Conservation (phyloP, 2,797 vertebrate species). For the Lophura swinhoii region DNA sequence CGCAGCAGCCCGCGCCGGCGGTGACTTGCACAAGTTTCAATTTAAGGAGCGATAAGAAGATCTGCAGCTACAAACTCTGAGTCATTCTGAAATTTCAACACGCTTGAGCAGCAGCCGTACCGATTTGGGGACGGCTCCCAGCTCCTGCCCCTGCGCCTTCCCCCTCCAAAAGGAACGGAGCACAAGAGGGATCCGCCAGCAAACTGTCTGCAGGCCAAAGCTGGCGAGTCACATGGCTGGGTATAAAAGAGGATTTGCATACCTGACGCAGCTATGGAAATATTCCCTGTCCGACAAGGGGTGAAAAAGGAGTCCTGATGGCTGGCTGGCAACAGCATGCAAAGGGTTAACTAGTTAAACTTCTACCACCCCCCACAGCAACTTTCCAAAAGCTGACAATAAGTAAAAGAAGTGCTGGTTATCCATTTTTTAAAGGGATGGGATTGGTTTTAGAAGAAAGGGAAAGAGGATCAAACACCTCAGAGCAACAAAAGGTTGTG, state of each 20-base stretch:
- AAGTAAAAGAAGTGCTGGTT: slow-evolving; percentile 86
- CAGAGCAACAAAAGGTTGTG: slow-evolving; percentile 96
- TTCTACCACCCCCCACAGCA: slow-evolving; percentile 81
- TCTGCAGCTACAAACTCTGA: slow-evolving; percentile 52
- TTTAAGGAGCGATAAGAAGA: slow-evolving; percentile 60
- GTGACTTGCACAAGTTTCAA: slow-evolving; percentile 67
- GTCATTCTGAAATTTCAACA: slow-evolving; percentile 53
- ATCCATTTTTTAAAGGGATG: slow-evolving; percentile 88
- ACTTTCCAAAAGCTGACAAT: slow-evolving; percentile 85
- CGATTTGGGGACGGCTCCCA: not conserved
- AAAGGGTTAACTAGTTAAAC: slow-evolving; percentile 86
- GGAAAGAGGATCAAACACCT: slow-evolving; percentile 98
- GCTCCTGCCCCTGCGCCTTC: not conserved
- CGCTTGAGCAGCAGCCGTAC: slow-evolving; percentile 2
- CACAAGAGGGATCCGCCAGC: slow-evolving; percentile 19
- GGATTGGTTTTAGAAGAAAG: slow-evolving; percentile 89
- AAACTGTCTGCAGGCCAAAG: slow-evolving; percentile 48
- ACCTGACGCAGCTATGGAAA: slow-evolving; percentile 72
- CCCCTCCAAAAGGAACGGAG: not conserved
- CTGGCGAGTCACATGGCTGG: slow-evolving; percentile 54
- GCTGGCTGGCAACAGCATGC: slow-evolving; percentile 31
- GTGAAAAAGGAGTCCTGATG: not conserved
- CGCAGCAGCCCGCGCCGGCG: slow-evolving; percentile 55
- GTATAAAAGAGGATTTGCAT: slow-evolving; percentile 71
- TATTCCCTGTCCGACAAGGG: slow-evolving; percentile 14